A percentile compares a stretch with the other conserved stretches of the same genome.
Evolutionary conservation across 2,113 vertebrate genomes (phyloP).

Genomic region (Tonatia bakeri): DNA sequence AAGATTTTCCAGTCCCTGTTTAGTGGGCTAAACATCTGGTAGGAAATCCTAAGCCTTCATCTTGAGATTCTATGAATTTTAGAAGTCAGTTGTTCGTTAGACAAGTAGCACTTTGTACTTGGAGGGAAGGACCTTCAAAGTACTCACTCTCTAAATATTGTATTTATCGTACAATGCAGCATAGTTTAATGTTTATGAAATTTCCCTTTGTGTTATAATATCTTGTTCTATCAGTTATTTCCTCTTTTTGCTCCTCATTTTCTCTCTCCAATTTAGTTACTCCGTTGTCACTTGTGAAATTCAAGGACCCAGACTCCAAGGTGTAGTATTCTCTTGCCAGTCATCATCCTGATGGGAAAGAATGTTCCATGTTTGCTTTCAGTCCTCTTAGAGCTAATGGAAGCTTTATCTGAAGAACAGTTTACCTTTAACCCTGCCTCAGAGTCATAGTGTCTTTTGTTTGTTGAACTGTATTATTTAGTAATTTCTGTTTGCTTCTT

Average conservation of each 20-base stretch:
- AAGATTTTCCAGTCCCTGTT: neutral
- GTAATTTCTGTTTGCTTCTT: conserved; percentile 42
- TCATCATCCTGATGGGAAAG: neutral
- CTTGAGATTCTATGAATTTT: conserved; percentile 26
- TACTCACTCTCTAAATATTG: neutral
- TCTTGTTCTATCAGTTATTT: conserved; percentile 27
- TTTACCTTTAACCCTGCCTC: conserved; percentile 45
- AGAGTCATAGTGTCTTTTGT: conserved; percentile 45
- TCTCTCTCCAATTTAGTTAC: neutral
- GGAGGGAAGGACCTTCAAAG: neutral
- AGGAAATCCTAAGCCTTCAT: neutral
- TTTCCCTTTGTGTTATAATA: conserved; percentile 29
- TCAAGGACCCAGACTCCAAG: conserved; percentile 19
- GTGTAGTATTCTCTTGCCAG: conserved; percentile 44
- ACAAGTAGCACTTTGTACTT: neutral
- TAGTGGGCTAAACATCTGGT: neutral
- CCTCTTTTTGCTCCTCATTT: neutral
- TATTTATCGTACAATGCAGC: neutral
- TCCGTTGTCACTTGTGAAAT: conserved; percentile 29
- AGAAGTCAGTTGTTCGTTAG: neutral
- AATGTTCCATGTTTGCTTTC: conserved; percentile 46
- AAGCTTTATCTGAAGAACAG: conserved; percentile 43
- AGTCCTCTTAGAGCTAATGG: conserved; percentile 19
- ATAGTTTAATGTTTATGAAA: conserved; percentile 3
- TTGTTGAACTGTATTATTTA: conserved; percentile 40